phyloP scores from a whole-genome alignment of 1,140 invertebrate species.

The Xylocopa sonorina region DNA sequence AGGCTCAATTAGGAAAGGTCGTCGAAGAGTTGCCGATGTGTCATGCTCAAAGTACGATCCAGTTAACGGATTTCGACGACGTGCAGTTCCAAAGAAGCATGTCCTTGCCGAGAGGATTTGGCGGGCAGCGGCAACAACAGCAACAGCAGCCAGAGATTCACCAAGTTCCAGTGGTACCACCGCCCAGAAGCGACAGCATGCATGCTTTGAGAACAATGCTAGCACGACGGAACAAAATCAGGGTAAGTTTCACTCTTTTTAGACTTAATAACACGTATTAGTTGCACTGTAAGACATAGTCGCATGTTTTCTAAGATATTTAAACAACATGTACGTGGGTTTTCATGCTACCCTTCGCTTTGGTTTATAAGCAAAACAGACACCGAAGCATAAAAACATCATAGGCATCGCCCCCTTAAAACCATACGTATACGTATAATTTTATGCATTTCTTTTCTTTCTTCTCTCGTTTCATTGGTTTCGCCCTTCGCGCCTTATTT shows the following conservation, averaged over 20 bases:
- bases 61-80: slow-evolving; percentile 74
- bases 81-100: slow-evolving; percentile 77
- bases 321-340: too few species aligned
- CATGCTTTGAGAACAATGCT: slow-evolving; percentile 79
- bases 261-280: too few species aligned
- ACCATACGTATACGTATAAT: background rate
- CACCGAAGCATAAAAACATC: background rate
- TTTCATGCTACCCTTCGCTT: too few species aligned
- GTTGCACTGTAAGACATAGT: too few species aligned
- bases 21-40: slow-evolving; percentile 72
- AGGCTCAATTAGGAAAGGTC: slow-evolving; percentile 74
- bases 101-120: slow-evolving; percentile 81
- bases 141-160: slow-evolving; percentile 66
- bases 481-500: background rate
- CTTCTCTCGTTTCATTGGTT: slow-evolving; percentile 17
- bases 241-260: too few species aligned
- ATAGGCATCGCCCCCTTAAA: too few species aligned
- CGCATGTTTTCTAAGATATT: too few species aligned
- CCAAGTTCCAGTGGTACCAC: slow-evolving; percentile 76
- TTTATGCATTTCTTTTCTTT: slow-evolving; percentile 7
- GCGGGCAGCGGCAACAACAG: slow-evolving; percentile 71
- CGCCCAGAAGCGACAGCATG: slow-evolving; percentile 80
- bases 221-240: slow-evolving; percentile 74
- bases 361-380: too few species aligned
- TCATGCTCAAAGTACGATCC: slow-evolving; percentile 74